A percentile compares a stretch with the other conserved stretches of the same genome.
phyloP scores from a whole-genome alignment of 2,797 vertebrate genomes.

The Crocidura indochinensis region DNA sequence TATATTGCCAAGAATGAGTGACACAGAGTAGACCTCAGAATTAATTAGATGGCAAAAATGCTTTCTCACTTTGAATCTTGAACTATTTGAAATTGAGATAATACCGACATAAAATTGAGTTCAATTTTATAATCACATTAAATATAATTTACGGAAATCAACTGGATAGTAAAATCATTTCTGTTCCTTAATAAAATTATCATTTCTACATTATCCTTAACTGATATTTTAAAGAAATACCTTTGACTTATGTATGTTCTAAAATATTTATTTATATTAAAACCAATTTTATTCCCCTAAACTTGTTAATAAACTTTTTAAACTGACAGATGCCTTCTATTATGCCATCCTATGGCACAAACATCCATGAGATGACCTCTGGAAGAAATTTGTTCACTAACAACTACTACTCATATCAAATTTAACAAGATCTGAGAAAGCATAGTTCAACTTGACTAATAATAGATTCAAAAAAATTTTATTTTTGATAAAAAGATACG shows the following conservation, averaged over 20 bases:
- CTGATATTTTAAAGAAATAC: background rate
- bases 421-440: slow-evolving; percentile 20
- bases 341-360: background rate
- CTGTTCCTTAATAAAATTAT: background rate
- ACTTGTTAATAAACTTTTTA: slow-evolving; percentile 13
- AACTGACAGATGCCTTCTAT: slow-evolving; percentile 16
- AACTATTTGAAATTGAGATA: background rate
- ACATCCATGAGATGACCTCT: background rate
- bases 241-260: background rate
- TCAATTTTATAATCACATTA: background rate
- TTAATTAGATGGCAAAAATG: background rate
- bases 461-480: slow-evolving; percentile 43
- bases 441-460: background rate
- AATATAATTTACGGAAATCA: slow-evolving; percentile 1
- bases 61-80: background rate
- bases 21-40: background rate
- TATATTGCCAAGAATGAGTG: background rate
- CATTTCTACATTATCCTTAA: slow-evolving; percentile 19
- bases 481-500: background rate
- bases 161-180: background rate
- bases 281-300: background rate
- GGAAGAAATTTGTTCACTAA: background rate
- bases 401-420: background rate
- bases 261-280: background rate
- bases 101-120: background rate